Conservation (phyloP, 2,888 invertebrate genomes). For the Hirtodrosophila alboralis region DNA sequence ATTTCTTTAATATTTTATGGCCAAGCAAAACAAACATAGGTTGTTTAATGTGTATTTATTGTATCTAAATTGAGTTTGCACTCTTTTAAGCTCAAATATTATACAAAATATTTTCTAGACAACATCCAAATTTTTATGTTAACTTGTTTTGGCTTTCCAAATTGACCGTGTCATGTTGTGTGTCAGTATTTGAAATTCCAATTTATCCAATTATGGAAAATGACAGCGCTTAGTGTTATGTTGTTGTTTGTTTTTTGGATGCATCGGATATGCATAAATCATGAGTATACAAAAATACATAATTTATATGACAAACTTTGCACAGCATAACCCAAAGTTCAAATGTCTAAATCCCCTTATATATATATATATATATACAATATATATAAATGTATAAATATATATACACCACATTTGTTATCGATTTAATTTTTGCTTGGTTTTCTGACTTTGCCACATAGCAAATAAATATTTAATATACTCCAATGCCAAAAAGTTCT, state of each 20-base stretch:
- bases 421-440: conserved; percentile 27
- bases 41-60: neutral
- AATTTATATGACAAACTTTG: conserved; percentile 52
- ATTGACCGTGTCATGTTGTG: too few relatives aligned
- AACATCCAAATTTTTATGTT: too few relatives aligned
- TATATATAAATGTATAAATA: too few relatives aligned
- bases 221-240: neutral
- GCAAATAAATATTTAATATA: conserved; percentile 57
- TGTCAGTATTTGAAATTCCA: conserved; percentile 9
- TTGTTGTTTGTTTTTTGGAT: neutral
- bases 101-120: too few relatives aligned
- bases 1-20: too few relatives aligned
- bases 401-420: conserved; percentile 31
- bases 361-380: too few relatives aligned
- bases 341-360: conserved; percentile 11
- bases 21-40: too few relatives aligned
- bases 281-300: conserved; percentile 39
- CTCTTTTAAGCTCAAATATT: too few relatives aligned
- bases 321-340: conserved; percentile 8
- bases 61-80: neutral
- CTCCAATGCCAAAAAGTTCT: conserved; percentile 25
- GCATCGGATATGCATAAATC: conserved; percentile 18
- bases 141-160: too few relatives aligned
- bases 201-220: conserved; percentile 12
- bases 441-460: conserved; percentile 59